A percentile compares a stretch with the other conserved stretches of the same genome.
Evolutionary conservation across 2,888 invertebrate species (phyloP).

Genomic region (Sturmia bella): DNA sequence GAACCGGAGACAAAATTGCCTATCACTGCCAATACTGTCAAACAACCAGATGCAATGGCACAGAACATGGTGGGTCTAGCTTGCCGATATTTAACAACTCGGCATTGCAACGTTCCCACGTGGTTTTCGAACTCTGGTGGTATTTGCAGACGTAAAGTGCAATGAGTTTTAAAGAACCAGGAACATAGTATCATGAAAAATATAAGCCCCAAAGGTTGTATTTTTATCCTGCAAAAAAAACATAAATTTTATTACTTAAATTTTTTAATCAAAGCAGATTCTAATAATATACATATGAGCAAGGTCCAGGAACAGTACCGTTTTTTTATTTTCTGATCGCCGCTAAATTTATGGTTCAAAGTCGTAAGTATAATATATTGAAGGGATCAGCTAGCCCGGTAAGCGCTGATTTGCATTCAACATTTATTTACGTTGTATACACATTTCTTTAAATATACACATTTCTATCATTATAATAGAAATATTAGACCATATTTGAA

Average conservation of each 20-base stretch:
- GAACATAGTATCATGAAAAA: conserved; percentile 76
- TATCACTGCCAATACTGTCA: conserved; percentile 76
- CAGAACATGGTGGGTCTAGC: conserved; percentile 78
- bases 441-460: no score
- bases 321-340: no score
- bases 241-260: not conserved
- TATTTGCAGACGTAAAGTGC: conserved; percentile 76
- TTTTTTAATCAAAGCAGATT: not conserved
- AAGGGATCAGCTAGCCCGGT: no score
- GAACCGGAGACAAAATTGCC: conserved; percentile 79
- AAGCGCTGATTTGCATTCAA: no score
- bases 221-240: conserved; percentile 75
- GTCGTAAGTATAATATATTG: no score
- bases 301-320: no score
- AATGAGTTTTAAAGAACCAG: conserved; percentile 78
- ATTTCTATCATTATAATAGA: no score
- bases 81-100: conserved; percentile 74
- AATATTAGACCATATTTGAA: no score
- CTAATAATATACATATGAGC: no score
- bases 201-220: conserved; percentile 78
- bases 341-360: no score
- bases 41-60: conserved; percentile 72
- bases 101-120: conserved; percentile 67
- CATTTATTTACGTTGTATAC: no score
- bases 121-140: conserved; percentile 76